Percentiles rank a stretch among this genome's conserved stretches.
Conservation (phyloP, 2,888 invertebrate genomes). For the Melanotus villosus region DNA sequence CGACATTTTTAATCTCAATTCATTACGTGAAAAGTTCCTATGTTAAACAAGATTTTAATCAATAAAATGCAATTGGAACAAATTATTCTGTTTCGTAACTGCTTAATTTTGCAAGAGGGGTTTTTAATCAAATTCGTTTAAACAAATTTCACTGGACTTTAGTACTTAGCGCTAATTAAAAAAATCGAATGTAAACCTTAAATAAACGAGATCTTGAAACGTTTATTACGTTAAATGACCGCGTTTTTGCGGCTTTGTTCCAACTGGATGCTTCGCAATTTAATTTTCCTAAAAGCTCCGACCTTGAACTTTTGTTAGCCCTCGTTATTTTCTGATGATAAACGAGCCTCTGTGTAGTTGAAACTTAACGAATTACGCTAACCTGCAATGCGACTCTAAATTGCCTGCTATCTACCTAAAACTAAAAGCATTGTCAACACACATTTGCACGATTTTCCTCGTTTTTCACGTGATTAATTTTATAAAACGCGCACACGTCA, state of each 20-base stretch:
- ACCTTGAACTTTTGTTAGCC: slow-evolving; percentile 9
- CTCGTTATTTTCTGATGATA: slow-evolving; percentile 5
- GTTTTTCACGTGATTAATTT: slow-evolving; percentile 1
- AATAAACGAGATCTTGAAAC: too few species aligned
- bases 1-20: too few species aligned
- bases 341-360: slow-evolving; percentile 11
- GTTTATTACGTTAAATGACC: not conserved
- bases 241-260: not conserved
- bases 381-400: slow-evolving; percentile 10
- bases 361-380: slow-evolving; percentile 16
- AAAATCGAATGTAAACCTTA: too few species aligned
- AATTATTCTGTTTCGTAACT: too few species aligned
- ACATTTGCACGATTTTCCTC: not conserved
- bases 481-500: too few species aligned
- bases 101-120: too few species aligned
- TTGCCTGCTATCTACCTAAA: not conserved
- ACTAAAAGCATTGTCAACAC: not conserved
- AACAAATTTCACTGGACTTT: too few species aligned
- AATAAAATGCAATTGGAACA: too few species aligned
- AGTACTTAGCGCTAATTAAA: too few species aligned
- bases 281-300: slow-evolving; percentile 19
- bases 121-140: too few species aligned
- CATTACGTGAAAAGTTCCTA: too few species aligned
- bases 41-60: too few species aligned
- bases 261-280: slow-evolving; percentile 16